Evolutionary conservation across 1,140 invertebrate species (phyloP), one percentile per base, ranked within the genome.

Genomic region (Apocrypta bakeri): DNA sequence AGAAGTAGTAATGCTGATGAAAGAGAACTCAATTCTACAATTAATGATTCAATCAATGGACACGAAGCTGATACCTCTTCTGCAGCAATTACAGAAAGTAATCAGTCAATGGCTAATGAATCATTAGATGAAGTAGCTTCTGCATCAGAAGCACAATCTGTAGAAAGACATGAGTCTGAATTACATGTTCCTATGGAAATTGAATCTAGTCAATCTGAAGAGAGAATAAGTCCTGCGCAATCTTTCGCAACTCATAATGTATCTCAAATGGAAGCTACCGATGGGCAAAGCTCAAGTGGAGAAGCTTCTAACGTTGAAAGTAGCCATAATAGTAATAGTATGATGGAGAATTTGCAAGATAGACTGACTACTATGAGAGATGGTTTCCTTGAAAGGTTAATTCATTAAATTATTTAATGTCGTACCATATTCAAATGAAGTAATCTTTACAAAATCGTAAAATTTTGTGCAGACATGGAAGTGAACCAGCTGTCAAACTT

Each of bases 401-500:
- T 33, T 2, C n/a, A n/a, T 56, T 21, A 56, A 21, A 66, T 1
- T 56, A n/a, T 17, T 66, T 66, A 66, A 66, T 66, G 17, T 66
- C 21, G 11, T 24, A 6, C 11, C 1, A 64, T 66, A 3, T 64
- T 61, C n/a, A 66, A 27, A 42, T 14, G 11, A 73, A 48, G 1
- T 17, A 40, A 73, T 4, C 24, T 42, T 73, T 33, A 2, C 80
- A 14, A 14, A 69, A 17, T 21, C n/a, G 27, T 69, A 29, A 29
- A 29, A 69, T 56, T 79, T 85, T 72, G 61, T 89, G 48, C 42
- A 94, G 93, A 86, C 93, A 94, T 87, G 91, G 93, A 48, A 91
- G 90, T 78, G 93, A 94, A 86, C 94, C 94, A 77, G 92, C 94
- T 71, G 94, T 95, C 2, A 94, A 90, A 88, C 88, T 93, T 80